Percentiles rank a stretch among this genome's conserved stretches.
Evolutionary conservation across 2,113 vertebrate genomes (phyloP).

Genomic region (Ancistrus triradiatus): DNA sequence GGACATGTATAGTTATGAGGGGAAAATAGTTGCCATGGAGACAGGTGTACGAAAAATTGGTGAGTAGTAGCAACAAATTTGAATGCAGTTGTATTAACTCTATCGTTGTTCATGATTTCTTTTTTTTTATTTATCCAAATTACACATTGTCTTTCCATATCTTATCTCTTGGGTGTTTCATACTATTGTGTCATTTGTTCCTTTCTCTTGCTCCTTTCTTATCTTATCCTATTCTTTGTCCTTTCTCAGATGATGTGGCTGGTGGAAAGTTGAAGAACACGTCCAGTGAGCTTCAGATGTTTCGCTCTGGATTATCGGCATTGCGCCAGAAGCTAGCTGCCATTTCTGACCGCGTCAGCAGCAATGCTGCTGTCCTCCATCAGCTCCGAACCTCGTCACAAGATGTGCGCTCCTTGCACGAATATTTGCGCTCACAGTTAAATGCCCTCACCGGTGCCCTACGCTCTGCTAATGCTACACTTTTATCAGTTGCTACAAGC

Average conservation of each 20-base stretch:
- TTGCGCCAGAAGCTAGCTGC: slow-evolving; percentile 83
- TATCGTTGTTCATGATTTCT: too few relatives aligned
- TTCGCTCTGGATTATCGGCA: slow-evolving; percentile 80
- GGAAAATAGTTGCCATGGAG: slow-evolving; percentile 87
- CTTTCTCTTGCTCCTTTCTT: not conserved
- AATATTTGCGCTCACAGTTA: slow-evolving; percentile 79
- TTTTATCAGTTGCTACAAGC: slow-evolving; percentile 77
- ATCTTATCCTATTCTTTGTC: not conserved
- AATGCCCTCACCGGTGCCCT: slow-evolving; percentile 81
- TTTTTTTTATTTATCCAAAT: not conserved
- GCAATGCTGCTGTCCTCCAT: slow-evolving; percentile 81
- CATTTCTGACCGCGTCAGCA: slow-evolving; percentile 80
- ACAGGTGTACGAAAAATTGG: slow-evolving; percentile 87
- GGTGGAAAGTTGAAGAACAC: slow-evolving; percentile 85
- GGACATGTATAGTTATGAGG: slow-evolving; percentile 83
- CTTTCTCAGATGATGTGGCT: slow-evolving; percentile 78
- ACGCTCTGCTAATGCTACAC: slow-evolving; percentile 81
- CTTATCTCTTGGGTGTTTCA: too few relatives aligned
- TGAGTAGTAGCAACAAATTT: slow-evolving; percentile 60
- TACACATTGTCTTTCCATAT: not conserved
- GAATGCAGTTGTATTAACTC: too few relatives aligned
- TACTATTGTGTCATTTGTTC: not conserved
- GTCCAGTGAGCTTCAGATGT: slow-evolving; percentile 85
- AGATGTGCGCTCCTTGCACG: slow-evolving; percentile 77
- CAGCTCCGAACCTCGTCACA: slow-evolving; percentile 81